Evolutionary conservation across 1,140 invertebrate genomes (phyloP).

Genomic region (Lutraria rhynchaena): DNA sequence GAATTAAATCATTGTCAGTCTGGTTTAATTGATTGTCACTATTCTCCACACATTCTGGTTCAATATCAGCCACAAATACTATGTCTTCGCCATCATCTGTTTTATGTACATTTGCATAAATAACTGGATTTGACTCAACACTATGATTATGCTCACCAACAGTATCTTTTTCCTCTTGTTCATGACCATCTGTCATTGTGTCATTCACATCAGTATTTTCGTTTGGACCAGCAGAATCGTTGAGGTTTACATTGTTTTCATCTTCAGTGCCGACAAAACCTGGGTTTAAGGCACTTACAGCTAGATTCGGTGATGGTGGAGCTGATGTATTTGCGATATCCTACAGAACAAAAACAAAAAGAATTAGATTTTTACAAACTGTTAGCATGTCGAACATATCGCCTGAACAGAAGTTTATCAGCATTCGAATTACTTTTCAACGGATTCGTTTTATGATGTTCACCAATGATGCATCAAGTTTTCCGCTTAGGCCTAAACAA

Average conservation of each 20-base stretch:
- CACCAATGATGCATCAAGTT: too few relatives aligned
- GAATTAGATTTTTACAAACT: too few relatives aligned
- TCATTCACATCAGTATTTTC: conserved; percentile 18
- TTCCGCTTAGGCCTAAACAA: too few relatives aligned
- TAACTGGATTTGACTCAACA: not conserved
- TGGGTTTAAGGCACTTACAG: not conserved
- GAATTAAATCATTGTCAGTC: conserved; percentile 13
- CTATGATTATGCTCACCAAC: not conserved
- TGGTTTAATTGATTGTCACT: not conserved
- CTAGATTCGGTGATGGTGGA: not conserved
- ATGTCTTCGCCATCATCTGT: not conserved
- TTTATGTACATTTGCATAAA: conserved; percentile 1
- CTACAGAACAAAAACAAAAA: too few relatives aligned
- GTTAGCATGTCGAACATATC: too few relatives aligned
- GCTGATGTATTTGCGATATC: too few relatives aligned
- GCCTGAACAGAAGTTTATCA: too few relatives aligned
- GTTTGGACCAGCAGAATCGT: not conserved
- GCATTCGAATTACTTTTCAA: too few relatives aligned
- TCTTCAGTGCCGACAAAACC: not conserved
- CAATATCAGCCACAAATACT: not conserved
- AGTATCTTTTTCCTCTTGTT: conserved; percentile 13
- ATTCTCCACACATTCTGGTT: not conserved
- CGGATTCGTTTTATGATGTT: too few relatives aligned
- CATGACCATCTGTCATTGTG: conserved; percentile 1
- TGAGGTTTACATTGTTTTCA: not conserved